phyloP scores from a whole-genome alignment of 2,113 vertebrate species.

The Anguilla japonica region DNA sequence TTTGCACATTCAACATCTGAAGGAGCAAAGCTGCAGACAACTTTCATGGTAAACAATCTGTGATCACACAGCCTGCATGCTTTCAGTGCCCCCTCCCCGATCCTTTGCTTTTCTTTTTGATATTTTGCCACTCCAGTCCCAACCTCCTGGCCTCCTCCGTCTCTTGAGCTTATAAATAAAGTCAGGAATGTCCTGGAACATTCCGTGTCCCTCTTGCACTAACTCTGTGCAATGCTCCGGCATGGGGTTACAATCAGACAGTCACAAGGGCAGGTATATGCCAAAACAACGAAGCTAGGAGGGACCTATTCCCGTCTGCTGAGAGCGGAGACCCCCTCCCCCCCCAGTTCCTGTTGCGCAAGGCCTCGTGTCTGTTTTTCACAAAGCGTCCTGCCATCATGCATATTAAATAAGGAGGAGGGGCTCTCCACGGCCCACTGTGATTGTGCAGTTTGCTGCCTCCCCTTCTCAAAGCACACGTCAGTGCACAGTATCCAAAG shows the following conservation, averaged over 20 bases:
- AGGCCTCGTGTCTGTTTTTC: conserved; percentile 15
- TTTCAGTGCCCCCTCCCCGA: background rate
- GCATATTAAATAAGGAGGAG: conserved; percentile 16
- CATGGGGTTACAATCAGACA: conserved; percentile 31
- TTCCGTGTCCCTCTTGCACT: conserved; percentile 28
- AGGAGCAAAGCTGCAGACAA: background rate
- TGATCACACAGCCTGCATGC: background rate
- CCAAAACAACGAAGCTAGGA: conserved; percentile 27
- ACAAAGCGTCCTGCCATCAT: conserved; percentile 5
- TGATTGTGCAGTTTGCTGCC: background rate
- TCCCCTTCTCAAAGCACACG: background rate
- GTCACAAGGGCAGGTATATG: conserved; percentile 28
- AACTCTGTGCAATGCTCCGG: conserved; percentile 8
- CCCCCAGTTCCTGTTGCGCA: conserved; percentile 23
- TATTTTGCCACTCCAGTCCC: background rate
- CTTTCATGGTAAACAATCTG: background rate
- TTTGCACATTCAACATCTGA: background rate
- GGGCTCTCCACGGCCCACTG: conserved; percentile 1
- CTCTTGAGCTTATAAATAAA: conserved; percentile 35
- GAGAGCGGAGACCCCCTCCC: background rate
- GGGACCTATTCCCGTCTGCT: background rate
- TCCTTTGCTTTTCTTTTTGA: background rate
- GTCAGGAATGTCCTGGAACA: conserved; percentile 36
- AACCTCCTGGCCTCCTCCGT: background rate
- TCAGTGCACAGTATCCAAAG: conserved; percentile 13